Evolutionary conservation across 1,140 invertebrate genomes (phyloP), one percentile per base, ranked within the genome.

Genomic region (Drosophila eugracilis): DNA sequence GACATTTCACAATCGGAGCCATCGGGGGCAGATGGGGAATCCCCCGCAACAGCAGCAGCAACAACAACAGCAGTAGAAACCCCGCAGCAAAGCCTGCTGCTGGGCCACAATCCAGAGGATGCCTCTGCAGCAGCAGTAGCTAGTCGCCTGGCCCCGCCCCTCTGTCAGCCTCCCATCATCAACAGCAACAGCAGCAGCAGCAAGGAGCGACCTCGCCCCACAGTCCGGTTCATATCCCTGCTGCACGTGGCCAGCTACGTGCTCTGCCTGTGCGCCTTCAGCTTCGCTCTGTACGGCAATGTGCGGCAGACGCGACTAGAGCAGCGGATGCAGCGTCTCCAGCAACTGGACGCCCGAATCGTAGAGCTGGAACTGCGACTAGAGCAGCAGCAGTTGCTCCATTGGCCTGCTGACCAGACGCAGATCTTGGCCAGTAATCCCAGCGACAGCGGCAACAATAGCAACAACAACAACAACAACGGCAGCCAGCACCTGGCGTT

Each of bases 261-360:
- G 78, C 67, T 91, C 49, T 91, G 89, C 66, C 74, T 91, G 54
- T 75, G 84, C 71, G 85, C 89, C 26, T 81, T 91, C 55, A 90
- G 84, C 30, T 90, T 91, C 28, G 79, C 91, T 2, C 36, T 91
- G 19, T 91, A 91, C 41, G 69, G 78, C 50, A 90, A 86, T 47
- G 70, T 89, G 57, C 80, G 91, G 24, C 91, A 91, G 48, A 79
- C 84, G 37, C 88, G 90, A 22, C 58, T 83, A 28, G 91, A 91
- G 53, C 75, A 86, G 19, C 74, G 84, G 15, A 45, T 91, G 66
- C 72, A 81, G 48, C 86, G 89, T 42, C 55, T 91, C 48, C 78
- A 85, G 50, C 75, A 90, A 42, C 65, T 91, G 41, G 90, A 91
- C 34, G 90, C 91, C 22, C 73, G 91, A 55, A 86, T 91, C 42